Conservation (phyloP, 2,113 vertebrate species). For the Archocentrus centrarchus region DNA sequence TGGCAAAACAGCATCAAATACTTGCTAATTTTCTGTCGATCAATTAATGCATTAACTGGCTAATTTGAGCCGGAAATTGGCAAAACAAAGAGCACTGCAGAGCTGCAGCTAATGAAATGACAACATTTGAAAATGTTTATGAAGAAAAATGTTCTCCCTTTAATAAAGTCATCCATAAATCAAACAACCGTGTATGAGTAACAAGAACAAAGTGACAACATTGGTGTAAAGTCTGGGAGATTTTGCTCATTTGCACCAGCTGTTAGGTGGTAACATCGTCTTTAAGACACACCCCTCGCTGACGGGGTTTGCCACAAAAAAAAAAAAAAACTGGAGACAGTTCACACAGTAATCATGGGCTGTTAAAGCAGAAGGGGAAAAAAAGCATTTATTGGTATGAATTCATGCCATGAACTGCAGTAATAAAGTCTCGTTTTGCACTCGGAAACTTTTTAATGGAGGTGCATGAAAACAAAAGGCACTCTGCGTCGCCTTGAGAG, state of each 20-base stretch:
- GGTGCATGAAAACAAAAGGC: conserved; percentile 55
- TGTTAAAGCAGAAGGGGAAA: conserved; percentile 21
- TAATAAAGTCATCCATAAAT: neutral
- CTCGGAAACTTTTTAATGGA: conserved; percentile 65
- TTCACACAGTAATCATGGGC: neutral
- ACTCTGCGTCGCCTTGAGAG: conserved; percentile 34
- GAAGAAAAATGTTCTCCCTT: neutral
- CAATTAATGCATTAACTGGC: conserved; percentile 17
- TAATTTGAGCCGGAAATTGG: conserved; percentile 1
- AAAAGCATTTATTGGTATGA: conserved; percentile 13
- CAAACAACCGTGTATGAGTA: neutral
- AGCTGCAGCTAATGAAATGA: conserved; percentile 9
- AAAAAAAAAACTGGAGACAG: neutral
- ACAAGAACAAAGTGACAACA: conserved; percentile 18
- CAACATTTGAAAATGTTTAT: neutral
- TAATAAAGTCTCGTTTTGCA: conserved; percentile 30
- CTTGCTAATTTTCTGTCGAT: conserved; percentile 7
- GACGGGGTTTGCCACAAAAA: conserved; percentile 39
- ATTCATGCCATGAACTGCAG: conserved; percentile 2
- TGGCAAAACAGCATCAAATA: conserved; percentile 12
- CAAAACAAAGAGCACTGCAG: neutral
- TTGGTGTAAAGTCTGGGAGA: conserved; percentile 27
- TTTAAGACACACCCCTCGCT: conserved; percentile 5
- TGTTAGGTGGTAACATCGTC: conserved; percentile 41
- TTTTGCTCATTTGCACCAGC: conserved; percentile 43